These are phyloP conservation scores for Cyprinus carpio DNA, from an alignment of 2,113 vertebrate species.

Conservation along the genomic window DNA sequence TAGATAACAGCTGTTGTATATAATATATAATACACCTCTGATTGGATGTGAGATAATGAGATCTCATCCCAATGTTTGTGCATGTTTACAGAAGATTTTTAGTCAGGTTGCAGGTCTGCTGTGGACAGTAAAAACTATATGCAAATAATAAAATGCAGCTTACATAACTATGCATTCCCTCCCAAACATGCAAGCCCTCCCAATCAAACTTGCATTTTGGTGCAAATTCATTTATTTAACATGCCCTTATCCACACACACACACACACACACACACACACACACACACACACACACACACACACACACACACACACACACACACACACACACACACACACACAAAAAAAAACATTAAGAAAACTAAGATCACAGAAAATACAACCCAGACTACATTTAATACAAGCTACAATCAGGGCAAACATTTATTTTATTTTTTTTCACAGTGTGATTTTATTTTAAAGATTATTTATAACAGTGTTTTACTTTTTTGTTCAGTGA, in stretches of 20 bases:
- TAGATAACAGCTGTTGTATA: slow-evolving; percentile 36
- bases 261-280: no score
- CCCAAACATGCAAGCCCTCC: no score
- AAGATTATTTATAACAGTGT: background rate
- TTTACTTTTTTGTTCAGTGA: background rate
- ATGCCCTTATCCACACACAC: background rate
- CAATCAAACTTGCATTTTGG: background rate
- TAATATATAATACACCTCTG: slow-evolving; percentile 2
- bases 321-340: no score
- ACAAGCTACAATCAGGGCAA: background rate
- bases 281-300: no score
- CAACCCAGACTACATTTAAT: background rate
- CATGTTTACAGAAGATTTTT: background rate
- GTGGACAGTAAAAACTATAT: background rate
- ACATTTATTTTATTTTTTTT: background rate
- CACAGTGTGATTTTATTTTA: background rate
- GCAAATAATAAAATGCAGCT: background rate
- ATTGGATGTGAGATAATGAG: background rate
- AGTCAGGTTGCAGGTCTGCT: background rate
- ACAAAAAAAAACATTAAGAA: background rate
- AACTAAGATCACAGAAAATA: background rate
- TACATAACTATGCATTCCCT: background rate
- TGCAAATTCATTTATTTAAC: background rate
- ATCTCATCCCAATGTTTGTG: background rate
- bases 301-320: no score